phyloP scores from a whole-genome alignment of 2,888 invertebrate species.

The Syritta pipiens region DNA sequence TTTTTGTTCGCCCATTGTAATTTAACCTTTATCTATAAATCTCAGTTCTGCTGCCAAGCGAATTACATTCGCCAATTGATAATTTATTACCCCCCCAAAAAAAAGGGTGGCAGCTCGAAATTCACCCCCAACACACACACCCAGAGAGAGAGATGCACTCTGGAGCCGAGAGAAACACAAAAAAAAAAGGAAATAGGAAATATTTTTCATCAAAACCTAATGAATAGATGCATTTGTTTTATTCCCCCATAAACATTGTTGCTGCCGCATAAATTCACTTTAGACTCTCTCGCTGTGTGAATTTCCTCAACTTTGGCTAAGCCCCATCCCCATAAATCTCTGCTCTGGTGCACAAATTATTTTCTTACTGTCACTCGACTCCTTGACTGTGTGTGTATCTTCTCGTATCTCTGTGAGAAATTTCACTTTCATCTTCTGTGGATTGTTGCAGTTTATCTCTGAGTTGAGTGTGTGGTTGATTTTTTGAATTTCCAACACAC shows the following conservation, averaged over 20 bases:
- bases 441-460: constrained; percentile 27
- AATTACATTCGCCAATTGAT: constrained; percentile 66
- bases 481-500: background rate
- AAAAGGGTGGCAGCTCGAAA: background rate
- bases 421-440: constrained; percentile 62
- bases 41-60: constrained; percentile 54
- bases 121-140: background rate
- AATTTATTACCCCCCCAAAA: constrained; percentile 50
- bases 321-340: constrained; percentile 41
- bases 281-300: background rate
- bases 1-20: constrained; percentile 15
- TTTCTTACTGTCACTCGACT: constrained; percentile 57
- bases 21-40: constrained; percentile 63
- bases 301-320: constrained; percentile 45
- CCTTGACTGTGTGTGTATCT: background rate
- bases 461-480: background rate
- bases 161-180: background rate
- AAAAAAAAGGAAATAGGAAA: constrained; percentile 10
- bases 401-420: constrained; percentile 21
- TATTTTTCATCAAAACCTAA: constrained; percentile 31
- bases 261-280: constrained; percentile 24
- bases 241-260: constrained; percentile 49
- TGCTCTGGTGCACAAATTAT: constrained; percentile 54
- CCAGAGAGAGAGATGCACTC: constrained; percentile 14
- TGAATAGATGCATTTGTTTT: constrained; percentile 51